These are phyloP conservation scores for Drosophila prolongata DNA, from an alignment of 2,888 invertebrate genomes.

Conservation along the genomic window DNA sequence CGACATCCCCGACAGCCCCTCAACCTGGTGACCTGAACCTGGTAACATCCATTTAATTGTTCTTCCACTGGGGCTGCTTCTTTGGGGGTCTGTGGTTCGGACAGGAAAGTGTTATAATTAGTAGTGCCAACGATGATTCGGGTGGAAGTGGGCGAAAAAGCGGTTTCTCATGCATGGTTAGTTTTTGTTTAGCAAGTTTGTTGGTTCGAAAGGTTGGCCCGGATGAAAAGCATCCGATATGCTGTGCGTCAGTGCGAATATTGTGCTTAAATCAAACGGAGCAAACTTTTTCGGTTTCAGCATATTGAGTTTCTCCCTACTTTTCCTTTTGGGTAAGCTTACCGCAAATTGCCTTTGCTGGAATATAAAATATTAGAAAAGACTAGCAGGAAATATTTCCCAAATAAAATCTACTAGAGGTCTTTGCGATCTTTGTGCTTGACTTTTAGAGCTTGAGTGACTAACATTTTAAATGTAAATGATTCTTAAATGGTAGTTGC, in stretches of 20 bases:
- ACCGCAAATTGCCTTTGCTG: constrained; percentile 17
- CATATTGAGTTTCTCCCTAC: constrained; percentile 1
- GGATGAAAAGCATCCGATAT: constrained; percentile 1
- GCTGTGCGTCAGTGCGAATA: constrained; percentile 13
- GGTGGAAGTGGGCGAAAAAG: background rate
- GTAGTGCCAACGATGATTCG: constrained; percentile 23
- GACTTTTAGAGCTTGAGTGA: background rate
- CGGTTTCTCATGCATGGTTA: constrained; percentile 24
- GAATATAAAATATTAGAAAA: constrained; percentile 11
- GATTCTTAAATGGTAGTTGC: background rate
- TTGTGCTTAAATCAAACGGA: constrained; percentile 24
- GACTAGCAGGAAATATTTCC: background rate
- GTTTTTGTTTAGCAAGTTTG: constrained; percentile 15
- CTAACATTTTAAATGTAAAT: background rate
- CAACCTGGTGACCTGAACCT: background rate
- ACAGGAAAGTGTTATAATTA: constrained; percentile 38
- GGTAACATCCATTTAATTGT: constrained; percentile 42
- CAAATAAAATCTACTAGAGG: background rate
- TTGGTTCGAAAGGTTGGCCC: constrained; percentile 4
- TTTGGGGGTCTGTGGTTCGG: background rate
- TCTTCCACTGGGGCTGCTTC: constrained; percentile 6
- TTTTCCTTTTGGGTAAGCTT: background rate
- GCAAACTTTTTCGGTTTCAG: constrained; percentile 16
- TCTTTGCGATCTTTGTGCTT: background rate
- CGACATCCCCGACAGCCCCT: too few species aligned